These are phyloP conservation scores for Phasia obesa DNA, from an alignment of 2,888 invertebrate genomes.

Conservation along the genomic window DNA sequence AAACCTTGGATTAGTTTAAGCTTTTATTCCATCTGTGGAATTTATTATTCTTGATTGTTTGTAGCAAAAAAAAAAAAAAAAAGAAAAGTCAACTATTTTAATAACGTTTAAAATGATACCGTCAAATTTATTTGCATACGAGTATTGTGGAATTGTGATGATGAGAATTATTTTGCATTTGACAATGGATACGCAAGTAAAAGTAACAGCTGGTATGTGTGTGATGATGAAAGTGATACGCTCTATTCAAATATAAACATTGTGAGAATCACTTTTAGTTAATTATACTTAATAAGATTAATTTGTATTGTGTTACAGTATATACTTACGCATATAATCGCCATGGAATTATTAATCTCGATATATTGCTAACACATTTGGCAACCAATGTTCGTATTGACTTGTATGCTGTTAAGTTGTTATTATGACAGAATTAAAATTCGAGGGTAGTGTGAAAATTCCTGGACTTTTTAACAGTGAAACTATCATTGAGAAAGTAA, in stretches of 20 bases:
- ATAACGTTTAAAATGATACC: slow-evolving; percentile 51
- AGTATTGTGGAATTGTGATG: slow-evolving; percentile 27
- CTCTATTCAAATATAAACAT: slow-evolving; percentile 10
- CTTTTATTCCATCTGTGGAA: slow-evolving; percentile 43
- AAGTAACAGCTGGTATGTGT: slow-evolving; percentile 52
- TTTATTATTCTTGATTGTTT: slow-evolving; percentile 24
- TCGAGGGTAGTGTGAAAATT: too few relatives aligned
- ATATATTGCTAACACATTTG: too few relatives aligned
- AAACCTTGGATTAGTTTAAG: slow-evolving; percentile 57
- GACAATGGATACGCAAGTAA: slow-evolving; percentile 35
- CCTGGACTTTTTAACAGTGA: too few relatives aligned
- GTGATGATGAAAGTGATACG: slow-evolving; percentile 14
- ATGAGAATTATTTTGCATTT: slow-evolving; percentile 19
- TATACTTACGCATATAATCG: not conserved
- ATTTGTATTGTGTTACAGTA: not conserved
- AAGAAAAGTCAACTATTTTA: slow-evolving; percentile 22
- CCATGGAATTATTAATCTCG: not conserved
- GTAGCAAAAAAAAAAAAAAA: slow-evolving; percentile 20
- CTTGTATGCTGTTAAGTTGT: not conserved
- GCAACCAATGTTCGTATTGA: not conserved
- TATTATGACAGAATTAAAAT: too few relatives aligned
- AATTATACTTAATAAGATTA: slow-evolving; percentile 11
- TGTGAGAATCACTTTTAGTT: not conserved
- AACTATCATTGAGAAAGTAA: too few relatives aligned
- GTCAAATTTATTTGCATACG: slow-evolving; percentile 50